Percentiles rank a stretch among this genome's conserved stretches.
Evolutionary conservation across 2,888 invertebrate species (phyloP).

Genomic region (Drosophila monieri): DNA sequence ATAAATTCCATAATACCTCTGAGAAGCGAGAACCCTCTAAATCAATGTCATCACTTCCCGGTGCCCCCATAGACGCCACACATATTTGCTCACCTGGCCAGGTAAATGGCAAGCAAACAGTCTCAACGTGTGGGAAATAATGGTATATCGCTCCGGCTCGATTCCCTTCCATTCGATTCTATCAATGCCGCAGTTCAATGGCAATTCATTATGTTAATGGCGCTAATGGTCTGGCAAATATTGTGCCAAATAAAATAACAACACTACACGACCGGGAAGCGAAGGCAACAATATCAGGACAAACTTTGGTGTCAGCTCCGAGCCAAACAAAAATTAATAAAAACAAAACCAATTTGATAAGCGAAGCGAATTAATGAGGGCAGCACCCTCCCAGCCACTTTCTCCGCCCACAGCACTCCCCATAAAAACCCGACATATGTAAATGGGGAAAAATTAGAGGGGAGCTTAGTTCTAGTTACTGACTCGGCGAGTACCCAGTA

Average conservation of each 20-base stretch:
- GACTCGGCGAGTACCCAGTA: constrained; percentile 6
- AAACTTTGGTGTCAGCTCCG: constrained; percentile 49
- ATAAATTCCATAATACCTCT: constrained; percentile 12
- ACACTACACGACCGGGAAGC: constrained; percentile 7
- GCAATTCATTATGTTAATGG: constrained; percentile 79
- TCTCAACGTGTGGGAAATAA: constrained; percentile 21
- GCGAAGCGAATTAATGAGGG: constrained; percentile 71
- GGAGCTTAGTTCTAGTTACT: neutral
- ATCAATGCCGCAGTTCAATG: constrained; percentile 58
- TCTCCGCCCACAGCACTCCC: constrained; percentile 2
- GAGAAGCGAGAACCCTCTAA: constrained; percentile 38
- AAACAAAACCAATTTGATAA: constrained; percentile 74
- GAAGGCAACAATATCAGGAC: constrained; percentile 25
- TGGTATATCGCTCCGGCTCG: constrained; percentile 27
- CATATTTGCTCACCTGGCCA: constrained; percentile 37
- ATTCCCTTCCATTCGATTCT: constrained; percentile 17
- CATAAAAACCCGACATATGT: constrained; percentile 35
- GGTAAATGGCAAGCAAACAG: constrained; percentile 46
- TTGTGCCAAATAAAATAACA: constrained; percentile 52
- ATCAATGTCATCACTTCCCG: constrained; percentile 50
- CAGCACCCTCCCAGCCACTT: constrained; percentile 14
- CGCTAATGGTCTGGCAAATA: constrained; percentile 79
- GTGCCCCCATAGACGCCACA: neutral
- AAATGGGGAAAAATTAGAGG: constrained; percentile 21
- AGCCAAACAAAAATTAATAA: constrained; percentile 50